Conservation (phyloP, 2,797 vertebrate genomes). For the Anguilla marmorata region DNA sequence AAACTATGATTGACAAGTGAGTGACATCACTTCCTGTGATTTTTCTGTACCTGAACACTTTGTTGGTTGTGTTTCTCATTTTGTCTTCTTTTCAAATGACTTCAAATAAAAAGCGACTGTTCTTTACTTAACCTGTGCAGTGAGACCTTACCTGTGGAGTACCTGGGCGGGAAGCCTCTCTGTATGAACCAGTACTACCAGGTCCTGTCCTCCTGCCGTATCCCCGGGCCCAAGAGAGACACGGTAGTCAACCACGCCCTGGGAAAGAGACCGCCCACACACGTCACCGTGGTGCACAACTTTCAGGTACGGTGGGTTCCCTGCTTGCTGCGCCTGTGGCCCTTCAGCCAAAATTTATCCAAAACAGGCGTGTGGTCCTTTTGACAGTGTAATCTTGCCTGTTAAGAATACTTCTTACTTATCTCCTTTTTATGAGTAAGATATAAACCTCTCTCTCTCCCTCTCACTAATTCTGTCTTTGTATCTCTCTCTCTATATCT, state of each 20-base stretch:
- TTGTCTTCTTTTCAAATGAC: neutral
- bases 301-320: constrained; percentile 75
- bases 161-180: constrained; percentile 81
- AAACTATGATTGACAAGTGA: constrained; percentile 96
- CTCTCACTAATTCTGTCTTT: no score
- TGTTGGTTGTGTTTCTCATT: neutral
- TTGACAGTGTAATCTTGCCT: no score
- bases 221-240: constrained; percentile 87
- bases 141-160: constrained; percentile 88
- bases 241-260: constrained; percentile 80
- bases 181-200: constrained; percentile 99
- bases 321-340: no score
- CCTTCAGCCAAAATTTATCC: no score
- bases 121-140: constrained; percentile 59
- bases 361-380: no score
- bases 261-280: constrained; percentile 76
- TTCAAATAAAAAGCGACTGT: no score
- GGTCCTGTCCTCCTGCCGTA: constrained; percentile 90
- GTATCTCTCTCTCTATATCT: no score
- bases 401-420: no score
- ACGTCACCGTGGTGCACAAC: constrained; percentile 91
- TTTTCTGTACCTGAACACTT: neutral
- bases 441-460: neutral
- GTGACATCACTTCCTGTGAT: constrained; percentile 46
- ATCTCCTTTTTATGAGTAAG: no score